Evolutionary conservation across 2,888 invertebrate species (phyloP).

Genomic region (Aspidapion aeneum): DNA sequence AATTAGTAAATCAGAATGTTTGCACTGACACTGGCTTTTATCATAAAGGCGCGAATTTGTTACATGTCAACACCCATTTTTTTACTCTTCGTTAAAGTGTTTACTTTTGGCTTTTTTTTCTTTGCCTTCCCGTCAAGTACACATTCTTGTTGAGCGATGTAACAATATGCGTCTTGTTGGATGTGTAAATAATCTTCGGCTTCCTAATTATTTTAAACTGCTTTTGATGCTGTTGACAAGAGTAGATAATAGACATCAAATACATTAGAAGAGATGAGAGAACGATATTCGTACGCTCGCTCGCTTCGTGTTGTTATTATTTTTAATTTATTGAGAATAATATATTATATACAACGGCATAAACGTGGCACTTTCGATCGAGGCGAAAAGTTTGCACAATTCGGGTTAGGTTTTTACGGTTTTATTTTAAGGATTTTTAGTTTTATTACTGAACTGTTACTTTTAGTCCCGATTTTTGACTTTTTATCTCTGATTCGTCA

Average conservation of each 20-base stretch:
- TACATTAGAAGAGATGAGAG: no score
- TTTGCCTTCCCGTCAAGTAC: not conserved
- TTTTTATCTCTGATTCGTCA: no score
- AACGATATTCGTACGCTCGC: no score
- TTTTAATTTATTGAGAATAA: no score
- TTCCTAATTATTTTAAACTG: not conserved
- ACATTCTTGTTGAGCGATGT: not conserved
- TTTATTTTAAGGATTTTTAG: no score
- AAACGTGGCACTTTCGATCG: no score
- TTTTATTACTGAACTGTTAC: no score
- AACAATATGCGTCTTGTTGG: not conserved
- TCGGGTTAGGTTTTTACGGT: no score
- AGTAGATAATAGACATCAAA: not conserved
- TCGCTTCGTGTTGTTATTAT: no score
- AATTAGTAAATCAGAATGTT: not conserved
- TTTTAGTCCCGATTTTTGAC: no score
- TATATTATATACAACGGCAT: no score
- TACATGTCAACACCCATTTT: not conserved
- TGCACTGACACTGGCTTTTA: not conserved
- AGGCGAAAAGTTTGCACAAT: no score
- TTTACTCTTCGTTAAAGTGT: not conserved
- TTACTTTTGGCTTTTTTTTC: not conserved
- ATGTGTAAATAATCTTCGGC: not conserved
- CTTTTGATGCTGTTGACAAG: not conserved
- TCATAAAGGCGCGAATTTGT: not conserved